These are phyloP conservation scores for Lathamus discolor DNA, from an alignment of 2,113 vertebrate genomes.

Conservation along the genomic window DNA sequence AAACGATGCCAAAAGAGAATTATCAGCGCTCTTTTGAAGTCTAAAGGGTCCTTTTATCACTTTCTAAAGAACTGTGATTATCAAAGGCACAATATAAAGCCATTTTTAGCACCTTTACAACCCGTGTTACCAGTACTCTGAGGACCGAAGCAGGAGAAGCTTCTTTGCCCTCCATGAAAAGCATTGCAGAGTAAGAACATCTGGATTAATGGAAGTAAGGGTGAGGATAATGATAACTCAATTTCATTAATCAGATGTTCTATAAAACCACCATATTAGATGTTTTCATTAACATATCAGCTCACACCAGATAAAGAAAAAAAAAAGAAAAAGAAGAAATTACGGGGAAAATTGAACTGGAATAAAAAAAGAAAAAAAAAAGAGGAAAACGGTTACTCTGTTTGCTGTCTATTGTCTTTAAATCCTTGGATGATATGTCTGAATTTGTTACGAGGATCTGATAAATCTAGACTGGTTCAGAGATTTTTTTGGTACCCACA, in stretches of 20 bases:
- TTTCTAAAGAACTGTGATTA: background rate
- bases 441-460: background rate
- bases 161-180: background rate
- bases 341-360: background rate
- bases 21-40: background rate
- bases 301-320: background rate
- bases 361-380: background rate
- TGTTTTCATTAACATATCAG: background rate
- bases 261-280: background rate
- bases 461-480: background rate
- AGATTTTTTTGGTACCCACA: background rate
- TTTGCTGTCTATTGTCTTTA: background rate
- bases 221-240: background rate
- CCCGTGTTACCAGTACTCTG: background rate
- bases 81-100: background rate
- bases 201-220: background rate
- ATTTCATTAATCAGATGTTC: background rate
- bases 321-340: background rate
- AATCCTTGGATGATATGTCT: background rate
- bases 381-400: background rate
- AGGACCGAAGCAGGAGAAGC: background rate
- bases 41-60: background rate
- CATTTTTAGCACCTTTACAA: background rate
- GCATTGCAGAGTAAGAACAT: background rate
- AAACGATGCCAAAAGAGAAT: background rate